Percentiles rank a stretch among this genome's conserved stretches.
These are phyloP conservation scores for Pentamera pediparva DNA, from an alignment of 53 echinoderm and acorn worm genomes.

Conservation along the genomic window DNA sequence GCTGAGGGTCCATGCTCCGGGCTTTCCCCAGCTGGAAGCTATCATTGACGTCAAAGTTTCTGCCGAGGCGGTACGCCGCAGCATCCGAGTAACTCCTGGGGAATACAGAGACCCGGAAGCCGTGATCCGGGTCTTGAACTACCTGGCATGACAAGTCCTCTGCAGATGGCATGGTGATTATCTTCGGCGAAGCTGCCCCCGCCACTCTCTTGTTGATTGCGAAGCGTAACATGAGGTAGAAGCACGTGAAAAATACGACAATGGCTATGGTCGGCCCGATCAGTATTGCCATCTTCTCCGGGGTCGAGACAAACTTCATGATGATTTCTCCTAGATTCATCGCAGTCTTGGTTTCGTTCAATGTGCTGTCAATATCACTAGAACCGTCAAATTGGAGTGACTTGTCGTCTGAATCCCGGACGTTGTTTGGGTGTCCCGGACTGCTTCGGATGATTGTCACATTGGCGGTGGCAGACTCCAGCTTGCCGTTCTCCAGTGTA, in stretches of 20 bases:
- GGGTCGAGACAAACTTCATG: not conserved
- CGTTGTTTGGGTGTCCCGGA: not conserved
- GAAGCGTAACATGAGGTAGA: not conserved
- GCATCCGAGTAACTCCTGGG: constrained; percentile 69
- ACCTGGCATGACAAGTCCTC: not conserved
- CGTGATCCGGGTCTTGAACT: not conserved
- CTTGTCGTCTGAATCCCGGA: not conserved
- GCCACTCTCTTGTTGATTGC: constrained; percentile 2
- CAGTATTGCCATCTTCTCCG: constrained; percentile 62
- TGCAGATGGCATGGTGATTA: not conserved
- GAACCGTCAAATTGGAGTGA: too few relatives aligned
- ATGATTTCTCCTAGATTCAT: not conserved
- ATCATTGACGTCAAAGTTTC: constrained; percentile 35
- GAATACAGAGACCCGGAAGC: not conserved
- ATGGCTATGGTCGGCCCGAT: constrained; percentile 72
- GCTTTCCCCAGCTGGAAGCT: not conserved
- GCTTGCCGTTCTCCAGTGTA: constrained; percentile 54
- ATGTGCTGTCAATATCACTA: not conserved
- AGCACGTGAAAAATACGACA: constrained; percentile 57
- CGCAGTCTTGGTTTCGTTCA: not conserved
- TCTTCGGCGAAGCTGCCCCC: not conserved
- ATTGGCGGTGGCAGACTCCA: constrained; percentile 52
- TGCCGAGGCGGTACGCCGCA: constrained; percentile 50
- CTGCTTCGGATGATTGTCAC: constrained; percentile 34
- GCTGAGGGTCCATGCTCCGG: not conserved